phyloP scores from a whole-genome alignment of 2,113 vertebrate genomes.

The Rafetus swinhoei region DNA sequence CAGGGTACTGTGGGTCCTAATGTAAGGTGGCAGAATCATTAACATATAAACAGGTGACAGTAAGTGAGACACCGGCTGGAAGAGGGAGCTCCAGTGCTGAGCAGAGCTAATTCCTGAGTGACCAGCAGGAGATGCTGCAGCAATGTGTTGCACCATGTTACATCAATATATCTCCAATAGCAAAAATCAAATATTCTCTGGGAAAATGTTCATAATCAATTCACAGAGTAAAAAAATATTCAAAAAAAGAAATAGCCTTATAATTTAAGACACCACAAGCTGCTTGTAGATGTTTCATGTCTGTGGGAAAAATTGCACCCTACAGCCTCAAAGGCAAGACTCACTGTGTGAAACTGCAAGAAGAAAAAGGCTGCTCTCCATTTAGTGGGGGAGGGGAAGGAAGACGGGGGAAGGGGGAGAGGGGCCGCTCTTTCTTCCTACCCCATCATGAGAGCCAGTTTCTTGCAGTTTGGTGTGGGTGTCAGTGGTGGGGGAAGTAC shows the following conservation, averaged over 20 bases:
- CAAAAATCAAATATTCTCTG: not conserved
- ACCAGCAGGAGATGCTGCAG: too few relatives aligned
- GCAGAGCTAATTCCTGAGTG: too few relatives aligned
- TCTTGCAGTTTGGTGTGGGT: not conserved
- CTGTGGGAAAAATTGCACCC: not conserved
- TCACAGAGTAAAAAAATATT: not conserved
- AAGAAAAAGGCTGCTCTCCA: not conserved
- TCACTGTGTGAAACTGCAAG: not conserved
- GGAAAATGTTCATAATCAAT: not conserved
- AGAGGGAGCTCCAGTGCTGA: too few relatives aligned
- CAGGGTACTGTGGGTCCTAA: too few relatives aligned
- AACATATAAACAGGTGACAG: too few relatives aligned
- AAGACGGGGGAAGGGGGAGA: too few relatives aligned
- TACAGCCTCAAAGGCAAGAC: not conserved
- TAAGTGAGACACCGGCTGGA: too few relatives aligned
- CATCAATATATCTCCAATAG: not conserved
- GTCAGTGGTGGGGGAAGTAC: not conserved
- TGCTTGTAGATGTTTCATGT: not conserved
- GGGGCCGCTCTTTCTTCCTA: not conserved
- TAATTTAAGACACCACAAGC: not conserved
- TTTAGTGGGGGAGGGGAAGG: too few relatives aligned
- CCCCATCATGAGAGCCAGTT: not conserved
- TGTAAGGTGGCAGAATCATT: too few relatives aligned
- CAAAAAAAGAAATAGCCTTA: not conserved
- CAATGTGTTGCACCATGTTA: too few relatives aligned